Conservation (phyloP, 2,888 invertebrate genomes). For the Stenodema calcarata region DNA sequence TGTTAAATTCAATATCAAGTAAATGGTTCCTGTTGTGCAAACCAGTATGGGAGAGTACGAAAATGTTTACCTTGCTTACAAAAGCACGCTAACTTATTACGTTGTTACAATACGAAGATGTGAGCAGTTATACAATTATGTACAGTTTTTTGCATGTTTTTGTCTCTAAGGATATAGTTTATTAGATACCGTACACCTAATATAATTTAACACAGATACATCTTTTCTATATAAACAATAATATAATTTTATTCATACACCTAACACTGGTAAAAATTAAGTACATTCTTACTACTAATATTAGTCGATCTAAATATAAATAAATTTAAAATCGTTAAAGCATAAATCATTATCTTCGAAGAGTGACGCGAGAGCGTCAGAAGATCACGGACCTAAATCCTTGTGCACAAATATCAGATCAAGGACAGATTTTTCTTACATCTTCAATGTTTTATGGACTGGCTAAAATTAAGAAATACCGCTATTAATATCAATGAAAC, state of each 20-base stretch:
- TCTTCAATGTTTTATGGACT: background rate
- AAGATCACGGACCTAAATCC: background rate
- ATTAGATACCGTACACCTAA: slow-evolving; percentile 53
- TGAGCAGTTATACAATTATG: slow-evolving; percentile 48
- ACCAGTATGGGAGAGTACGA: background rate
- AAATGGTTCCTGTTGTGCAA: background rate
- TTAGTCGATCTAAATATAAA: slow-evolving; percentile 50
- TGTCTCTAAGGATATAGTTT: slow-evolving; percentile 20
- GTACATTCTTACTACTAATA: slow-evolving; percentile 49
- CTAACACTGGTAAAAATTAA: slow-evolving; percentile 55
- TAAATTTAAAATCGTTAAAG: slow-evolving; percentile 42
- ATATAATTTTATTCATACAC: slow-evolving; percentile 47
- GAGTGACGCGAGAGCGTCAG: slow-evolving; percentile 16
- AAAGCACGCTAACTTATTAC: slow-evolving; percentile 29
- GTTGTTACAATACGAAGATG: slow-evolving; percentile 33
- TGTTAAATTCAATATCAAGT: slow-evolving; percentile 5
- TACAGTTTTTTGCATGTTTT: slow-evolving; percentile 31
- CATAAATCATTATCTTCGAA: slow-evolving; percentile 1
- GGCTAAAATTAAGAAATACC: background rate
- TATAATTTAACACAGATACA: slow-evolving; percentile 55
- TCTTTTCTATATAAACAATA: slow-evolving; percentile 51
- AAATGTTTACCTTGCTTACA: slow-evolving; percentile 3
- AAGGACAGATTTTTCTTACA: slow-evolving; percentile 33
- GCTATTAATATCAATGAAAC: background rate
- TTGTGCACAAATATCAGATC: background rate